phyloP scores from a whole-genome alignment of 1,140 invertebrate species.

The Melitaea cinxia region DNA sequence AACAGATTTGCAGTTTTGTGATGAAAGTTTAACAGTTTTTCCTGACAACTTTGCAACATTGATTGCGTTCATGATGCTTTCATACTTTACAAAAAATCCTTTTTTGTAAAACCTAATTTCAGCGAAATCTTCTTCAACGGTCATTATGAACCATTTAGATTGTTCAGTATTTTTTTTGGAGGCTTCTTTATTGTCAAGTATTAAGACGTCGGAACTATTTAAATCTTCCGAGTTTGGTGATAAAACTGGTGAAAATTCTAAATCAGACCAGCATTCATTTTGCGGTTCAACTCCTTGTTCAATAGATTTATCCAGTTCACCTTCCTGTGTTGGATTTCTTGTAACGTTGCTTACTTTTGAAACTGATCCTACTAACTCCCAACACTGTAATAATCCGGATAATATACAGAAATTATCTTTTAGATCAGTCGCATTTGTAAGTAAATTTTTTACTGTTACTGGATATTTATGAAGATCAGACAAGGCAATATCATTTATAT shows the following conservation, averaged over 20 bases:
- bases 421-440: constrained; percentile 54
- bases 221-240: constrained; percentile 3
- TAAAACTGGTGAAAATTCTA: not conserved
- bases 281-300: not conserved
- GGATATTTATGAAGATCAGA: constrained; percentile 64
- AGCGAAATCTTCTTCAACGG: constrained; percentile 69
- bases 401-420: constrained; percentile 73
- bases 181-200: constrained; percentile 1
- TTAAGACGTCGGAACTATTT: not conserved
- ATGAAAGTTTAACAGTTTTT: constrained; percentile 70
- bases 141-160: constrained; percentile 75
- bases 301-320: constrained; percentile 6
- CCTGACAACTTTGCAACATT: constrained; percentile 54
- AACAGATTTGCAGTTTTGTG: constrained; percentile 51
- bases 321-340: not conserved
- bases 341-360: constrained; percentile 50
- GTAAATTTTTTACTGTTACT: constrained; percentile 61
- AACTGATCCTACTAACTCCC: constrained; percentile 69
- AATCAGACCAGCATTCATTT: constrained; percentile 8
- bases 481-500: constrained; percentile 62
- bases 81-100: constrained; percentile 72
- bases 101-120: constrained; percentile 68
- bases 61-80: constrained; percentile 66
- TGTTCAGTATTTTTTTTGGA: constrained; percentile 5
- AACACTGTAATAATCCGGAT: constrained; percentile 58